phyloP scores from a whole-genome alignment of 2,113 vertebrate genomes.

The Passer domesticus region DNA sequence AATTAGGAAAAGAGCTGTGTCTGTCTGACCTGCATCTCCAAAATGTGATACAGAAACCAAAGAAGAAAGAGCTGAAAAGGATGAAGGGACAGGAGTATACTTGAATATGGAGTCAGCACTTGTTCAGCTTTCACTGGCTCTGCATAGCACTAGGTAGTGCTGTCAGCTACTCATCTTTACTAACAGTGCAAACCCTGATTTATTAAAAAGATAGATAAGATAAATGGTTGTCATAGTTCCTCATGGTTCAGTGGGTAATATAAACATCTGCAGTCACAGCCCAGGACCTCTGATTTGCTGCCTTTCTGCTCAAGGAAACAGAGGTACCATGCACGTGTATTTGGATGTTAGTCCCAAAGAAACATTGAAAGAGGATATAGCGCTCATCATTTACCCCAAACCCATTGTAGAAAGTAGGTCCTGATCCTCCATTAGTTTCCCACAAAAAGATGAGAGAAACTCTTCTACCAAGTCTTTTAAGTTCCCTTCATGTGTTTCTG shows the following conservation, averaged over 20 bases:
- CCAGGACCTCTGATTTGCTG: not conserved
- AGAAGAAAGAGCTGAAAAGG: not conserved
- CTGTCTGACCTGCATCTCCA: not conserved
- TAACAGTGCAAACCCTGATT: not conserved
- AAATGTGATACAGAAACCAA: not conserved
- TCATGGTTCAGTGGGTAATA: not conserved
- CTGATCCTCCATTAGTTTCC: not conserved
- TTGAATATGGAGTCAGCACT: not conserved
- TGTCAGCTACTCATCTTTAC: not conserved
- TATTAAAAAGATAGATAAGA: not conserved
- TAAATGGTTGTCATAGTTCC: not conserved
- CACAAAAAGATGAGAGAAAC: not conserved
- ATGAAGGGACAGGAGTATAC: not conserved
- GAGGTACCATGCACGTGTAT: fast-evolving
- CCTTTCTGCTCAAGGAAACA: not conserved
- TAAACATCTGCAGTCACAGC: not conserved
- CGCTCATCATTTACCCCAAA: not conserved
- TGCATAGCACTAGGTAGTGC: not conserved
- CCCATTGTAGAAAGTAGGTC: not conserved
- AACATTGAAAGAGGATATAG: not conserved
- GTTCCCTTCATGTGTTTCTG: not conserved
- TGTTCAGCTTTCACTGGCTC: not conserved
- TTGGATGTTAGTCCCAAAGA: not conserved
- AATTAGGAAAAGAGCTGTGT: not conserved
- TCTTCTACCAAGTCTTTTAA: not conserved